These are phyloP conservation scores for Reticulitermes lucifugus DNA, from an alignment of 2,888 invertebrate species.

Conservation along the genomic window DNA sequence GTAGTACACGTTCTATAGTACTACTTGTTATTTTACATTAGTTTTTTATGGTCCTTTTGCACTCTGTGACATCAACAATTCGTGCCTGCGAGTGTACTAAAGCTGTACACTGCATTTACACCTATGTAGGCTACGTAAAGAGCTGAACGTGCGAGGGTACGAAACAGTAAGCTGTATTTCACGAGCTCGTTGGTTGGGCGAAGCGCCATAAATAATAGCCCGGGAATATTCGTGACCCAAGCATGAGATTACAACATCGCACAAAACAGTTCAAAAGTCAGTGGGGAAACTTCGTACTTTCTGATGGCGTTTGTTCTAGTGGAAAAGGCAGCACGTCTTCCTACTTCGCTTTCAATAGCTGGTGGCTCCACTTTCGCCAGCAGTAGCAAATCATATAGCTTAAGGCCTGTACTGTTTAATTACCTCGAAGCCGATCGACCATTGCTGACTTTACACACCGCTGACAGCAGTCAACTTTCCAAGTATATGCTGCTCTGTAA, in stretches of 20 bases:
- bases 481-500: background rate
- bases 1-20: too few species aligned
- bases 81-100: too few species aligned
- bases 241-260: constrained; percentile 3
- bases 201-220: constrained; percentile 14
- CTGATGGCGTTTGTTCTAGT: background rate
- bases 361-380: too few species aligned
- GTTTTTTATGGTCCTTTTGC: too few species aligned
- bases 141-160: background rate
- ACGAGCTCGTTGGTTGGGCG: background rate
- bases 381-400: background rate
- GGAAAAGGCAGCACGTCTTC: background rate
- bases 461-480: background rate
- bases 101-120: too few species aligned
- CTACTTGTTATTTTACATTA: too few species aligned
- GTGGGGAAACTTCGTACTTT: constrained; percentile 1
- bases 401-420: background rate
- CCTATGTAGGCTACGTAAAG: background rate
- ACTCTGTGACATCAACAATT: too few species aligned
- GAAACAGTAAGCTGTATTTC: background rate
- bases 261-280: constrained; percentile 18
- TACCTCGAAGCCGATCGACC: background rate
- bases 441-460: background rate
- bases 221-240: background rate
- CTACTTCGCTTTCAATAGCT: too few species aligned